phyloP scores from a whole-genome alignment of 1,140 invertebrate genomes.

The Ips typographus region DNA sequence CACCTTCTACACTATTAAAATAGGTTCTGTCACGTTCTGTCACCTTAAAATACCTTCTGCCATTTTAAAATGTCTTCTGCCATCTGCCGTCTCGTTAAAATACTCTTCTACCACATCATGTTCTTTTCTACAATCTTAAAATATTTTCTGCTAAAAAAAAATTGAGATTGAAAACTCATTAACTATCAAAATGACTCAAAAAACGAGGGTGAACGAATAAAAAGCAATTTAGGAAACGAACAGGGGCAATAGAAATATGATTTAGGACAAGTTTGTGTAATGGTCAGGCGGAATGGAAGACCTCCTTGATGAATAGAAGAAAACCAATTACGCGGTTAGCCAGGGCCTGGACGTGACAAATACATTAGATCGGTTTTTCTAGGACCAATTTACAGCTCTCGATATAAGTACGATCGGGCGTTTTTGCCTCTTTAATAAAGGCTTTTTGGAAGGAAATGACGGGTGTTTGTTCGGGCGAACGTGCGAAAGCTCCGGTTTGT shows the following conservation, averaged over 20 bases:
- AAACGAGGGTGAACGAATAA: too few species aligned
- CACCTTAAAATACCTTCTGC: too few species aligned
- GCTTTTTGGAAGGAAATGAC: constrained; percentile 15
- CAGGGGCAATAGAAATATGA: constrained; percentile 21
- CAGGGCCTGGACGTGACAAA: constrained; percentile 22
- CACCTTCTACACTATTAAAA: too few species aligned
- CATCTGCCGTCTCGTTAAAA: too few species aligned
- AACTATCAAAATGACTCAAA: too few species aligned
- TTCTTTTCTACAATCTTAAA: too few species aligned
- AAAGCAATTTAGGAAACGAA: constrained; percentile 13
- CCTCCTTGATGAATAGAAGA: constrained; percentile 30
- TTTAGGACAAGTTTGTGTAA: constrained; percentile 18
- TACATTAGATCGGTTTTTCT: constrained; percentile 24
- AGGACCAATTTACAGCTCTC: constrained; percentile 24
- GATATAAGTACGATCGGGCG: constrained; percentile 14
- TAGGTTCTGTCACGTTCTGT: too few species aligned
- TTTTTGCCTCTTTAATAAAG: constrained; percentile 7
- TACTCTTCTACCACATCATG: too few species aligned
- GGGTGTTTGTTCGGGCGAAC: background rate
- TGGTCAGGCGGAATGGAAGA: constrained; percentile 15
- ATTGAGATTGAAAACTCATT: too few species aligned
- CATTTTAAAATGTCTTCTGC: too few species aligned
- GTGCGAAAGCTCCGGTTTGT: too few species aligned
- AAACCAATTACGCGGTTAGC: constrained; percentile 25
- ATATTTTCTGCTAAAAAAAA: too few species aligned